Conservation (phyloP, 2,113 vertebrate genomes). For the Odontesthes bonariensis region DNA sequence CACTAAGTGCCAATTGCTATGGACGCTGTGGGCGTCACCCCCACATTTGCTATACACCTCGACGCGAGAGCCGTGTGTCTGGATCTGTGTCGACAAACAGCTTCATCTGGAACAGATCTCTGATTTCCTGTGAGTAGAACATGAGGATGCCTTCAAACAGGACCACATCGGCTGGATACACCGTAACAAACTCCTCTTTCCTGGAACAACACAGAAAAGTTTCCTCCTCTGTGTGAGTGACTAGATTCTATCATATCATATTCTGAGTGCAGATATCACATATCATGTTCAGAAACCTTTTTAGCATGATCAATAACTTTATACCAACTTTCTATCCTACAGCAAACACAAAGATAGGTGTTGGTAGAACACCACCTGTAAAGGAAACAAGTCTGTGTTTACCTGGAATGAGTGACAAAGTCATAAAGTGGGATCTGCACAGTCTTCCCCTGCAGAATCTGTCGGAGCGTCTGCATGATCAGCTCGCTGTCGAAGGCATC, state of each 20-base stretch:
- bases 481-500: conserved; percentile 98
- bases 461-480: conserved; percentile 90
- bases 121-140: conserved; percentile 96
- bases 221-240: conserved; percentile 3
- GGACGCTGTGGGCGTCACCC: not conserved
- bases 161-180: conserved; percentile 96
- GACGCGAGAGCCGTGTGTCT: conserved; percentile 94
- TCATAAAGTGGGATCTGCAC: conserved; percentile 98
- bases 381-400: conserved; percentile 44
- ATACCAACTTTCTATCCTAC: not conserved
- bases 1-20: not conserved
- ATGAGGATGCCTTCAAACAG: conserved; percentile 97
- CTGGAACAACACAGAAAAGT: conserved; percentile 75
- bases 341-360: not conserved
- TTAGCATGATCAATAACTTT: not conserved
- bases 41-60: conserved; percentile 84
- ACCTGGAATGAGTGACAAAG: conserved; percentile 97
- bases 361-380: fast-evolving
- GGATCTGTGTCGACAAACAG: conserved; percentile 97
- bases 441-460: conserved; percentile 91
- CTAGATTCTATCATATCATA: not conserved
- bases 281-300: not conserved
- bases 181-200: conserved; percentile 93
- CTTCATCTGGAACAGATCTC: conserved; percentile 98
- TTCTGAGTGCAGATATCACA: not conserved